Percentiles rank a stretch among this genome's conserved stretches.
Evolutionary conservation across 2,113 vertebrate genomes (phyloP).

Genomic region (Ceratotherium simum): DNA sequence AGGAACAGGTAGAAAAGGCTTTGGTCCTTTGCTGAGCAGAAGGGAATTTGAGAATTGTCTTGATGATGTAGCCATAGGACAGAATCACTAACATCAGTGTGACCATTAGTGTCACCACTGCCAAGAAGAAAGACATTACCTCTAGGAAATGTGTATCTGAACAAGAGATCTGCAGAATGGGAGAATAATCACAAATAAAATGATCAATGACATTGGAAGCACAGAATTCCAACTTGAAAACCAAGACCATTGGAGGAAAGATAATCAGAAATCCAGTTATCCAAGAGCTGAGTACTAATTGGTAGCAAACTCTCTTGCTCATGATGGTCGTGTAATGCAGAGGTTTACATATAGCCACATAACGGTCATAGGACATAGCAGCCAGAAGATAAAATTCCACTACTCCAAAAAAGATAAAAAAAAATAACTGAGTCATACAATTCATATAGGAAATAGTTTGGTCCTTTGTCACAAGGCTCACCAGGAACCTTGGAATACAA

Average conservation of each 20-base stretch:
- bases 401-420: conserved; percentile 55
- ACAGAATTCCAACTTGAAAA: conserved; percentile 60
- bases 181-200: conserved; percentile 63
- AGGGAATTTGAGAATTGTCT: background rate
- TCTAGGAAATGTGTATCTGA: conserved; percentile 59
- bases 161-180: conserved; percentile 68
- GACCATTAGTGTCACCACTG: background rate
- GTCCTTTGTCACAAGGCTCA: background rate
- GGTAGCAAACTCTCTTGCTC: conserved; percentile 56
- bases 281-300: conserved; percentile 53
- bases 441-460: conserved; percentile 42
- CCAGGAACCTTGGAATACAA: conserved; percentile 50
- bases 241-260: conserved; percentile 33
- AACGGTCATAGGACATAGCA: conserved; percentile 55
- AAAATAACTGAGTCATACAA: conserved; percentile 53
- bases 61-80: background rate
- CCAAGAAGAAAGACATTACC: conserved; percentile 38
- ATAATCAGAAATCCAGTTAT: conserved; percentile 51
- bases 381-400: conserved; percentile 63
- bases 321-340: conserved; percentile 67
- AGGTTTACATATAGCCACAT: conserved; percentile 65
- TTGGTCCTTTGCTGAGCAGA: background rate
- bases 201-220: conserved; percentile 51
- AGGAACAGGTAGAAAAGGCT: conserved; percentile 35
- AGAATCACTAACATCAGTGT: background rate